Evolutionary conservation across 2,113 vertebrate genomes (phyloP).

Genomic region (Hystrix brachyura): DNA sequence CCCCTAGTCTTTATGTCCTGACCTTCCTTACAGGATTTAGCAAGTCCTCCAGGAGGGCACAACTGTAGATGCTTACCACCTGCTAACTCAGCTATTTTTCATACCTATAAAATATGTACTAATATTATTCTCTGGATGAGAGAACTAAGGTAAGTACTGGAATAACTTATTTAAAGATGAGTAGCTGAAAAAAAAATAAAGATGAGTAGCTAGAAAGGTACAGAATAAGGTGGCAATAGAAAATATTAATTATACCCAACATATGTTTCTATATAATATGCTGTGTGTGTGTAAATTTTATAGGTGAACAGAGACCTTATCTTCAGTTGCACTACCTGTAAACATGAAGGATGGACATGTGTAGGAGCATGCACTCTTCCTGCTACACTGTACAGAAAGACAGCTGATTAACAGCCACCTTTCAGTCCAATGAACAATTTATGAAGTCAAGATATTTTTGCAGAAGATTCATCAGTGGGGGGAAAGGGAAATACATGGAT

Average conservation of each 20-base stretch:
- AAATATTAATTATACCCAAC: slow-evolving; percentile 16
- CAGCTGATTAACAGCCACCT: neutral
- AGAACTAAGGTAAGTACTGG: neutral
- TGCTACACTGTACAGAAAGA: neutral
- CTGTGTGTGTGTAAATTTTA: neutral
- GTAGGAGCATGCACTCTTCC: neutral
- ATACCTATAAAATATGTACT: neutral
- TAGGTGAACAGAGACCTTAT: neutral
- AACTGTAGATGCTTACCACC: neutral
- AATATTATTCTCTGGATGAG: neutral
- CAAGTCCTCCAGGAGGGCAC: neutral
- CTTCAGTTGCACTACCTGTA: neutral
- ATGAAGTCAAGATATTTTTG: neutral
- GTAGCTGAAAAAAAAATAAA: neutral
- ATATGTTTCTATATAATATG: neutral
- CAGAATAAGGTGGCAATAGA: neutral
- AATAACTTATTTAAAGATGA: slow-evolving; percentile 18
- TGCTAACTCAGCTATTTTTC: neutral
- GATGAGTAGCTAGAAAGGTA: neutral
- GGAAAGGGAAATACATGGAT: neutral
- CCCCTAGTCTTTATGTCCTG: neutral
- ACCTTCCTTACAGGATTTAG: neutral
- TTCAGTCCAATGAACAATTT: neutral
- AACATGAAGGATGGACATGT: neutral
- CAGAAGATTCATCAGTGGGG: neutral